phyloP scores from a whole-genome alignment of 2,113 vertebrate genomes.

The Cathartes aura region DNA sequence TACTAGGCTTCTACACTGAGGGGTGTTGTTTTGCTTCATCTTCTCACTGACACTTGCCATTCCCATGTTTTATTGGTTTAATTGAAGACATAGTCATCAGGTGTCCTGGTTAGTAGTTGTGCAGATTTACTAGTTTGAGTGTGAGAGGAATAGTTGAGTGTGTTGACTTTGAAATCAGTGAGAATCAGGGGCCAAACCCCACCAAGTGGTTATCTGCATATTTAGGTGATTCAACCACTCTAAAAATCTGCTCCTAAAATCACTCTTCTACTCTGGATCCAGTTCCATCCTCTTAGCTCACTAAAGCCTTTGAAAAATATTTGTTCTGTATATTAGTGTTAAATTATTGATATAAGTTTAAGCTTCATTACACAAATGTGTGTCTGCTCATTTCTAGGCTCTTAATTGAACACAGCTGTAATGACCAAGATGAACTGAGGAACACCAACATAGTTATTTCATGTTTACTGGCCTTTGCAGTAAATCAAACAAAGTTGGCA shows the following conservation, averaged over 20 bases:
- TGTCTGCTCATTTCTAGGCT: neutral
- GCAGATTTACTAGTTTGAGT: neutral
- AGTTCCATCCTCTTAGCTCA: neutral
- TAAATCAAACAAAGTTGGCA: neutral
- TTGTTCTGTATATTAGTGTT: neutral
- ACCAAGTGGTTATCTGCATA: neutral
- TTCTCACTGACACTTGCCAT: neutral
- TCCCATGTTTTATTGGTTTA: neutral
- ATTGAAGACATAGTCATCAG: neutral
- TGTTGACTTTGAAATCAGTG: neutral
- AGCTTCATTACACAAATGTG: neutral
- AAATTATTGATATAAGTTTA: neutral
- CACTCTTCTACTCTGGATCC: neutral
- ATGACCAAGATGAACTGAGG: neutral
- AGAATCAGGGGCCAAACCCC: neutral
- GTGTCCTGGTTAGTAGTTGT: neutral
- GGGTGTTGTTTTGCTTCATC: neutral
- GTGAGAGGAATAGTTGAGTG: neutral
- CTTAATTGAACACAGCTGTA: neutral
- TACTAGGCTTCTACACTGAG: neutral
- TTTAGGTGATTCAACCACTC: neutral
- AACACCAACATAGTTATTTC: neutral
- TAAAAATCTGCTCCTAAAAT: neutral
- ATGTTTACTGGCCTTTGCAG: neutral
- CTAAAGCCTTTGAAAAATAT: neutral